Evolutionary conservation across 2,797 vertebrate genomes (phyloP).

Genomic region (Acipenser ruthenus): DNA sequence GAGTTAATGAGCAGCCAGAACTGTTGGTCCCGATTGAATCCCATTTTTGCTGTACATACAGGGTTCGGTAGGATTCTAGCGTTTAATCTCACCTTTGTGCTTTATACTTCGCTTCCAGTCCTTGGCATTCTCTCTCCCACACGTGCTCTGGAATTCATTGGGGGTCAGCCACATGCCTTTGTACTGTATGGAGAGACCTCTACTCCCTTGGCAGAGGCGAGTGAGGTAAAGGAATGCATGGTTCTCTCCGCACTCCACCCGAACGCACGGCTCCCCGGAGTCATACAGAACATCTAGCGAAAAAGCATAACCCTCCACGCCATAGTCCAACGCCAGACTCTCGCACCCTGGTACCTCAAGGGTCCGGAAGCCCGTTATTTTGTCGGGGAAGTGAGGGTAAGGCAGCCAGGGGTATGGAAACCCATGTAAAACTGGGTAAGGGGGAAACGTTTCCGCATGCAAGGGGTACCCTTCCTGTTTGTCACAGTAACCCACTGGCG

Average conservation of each 20-base stretch:
- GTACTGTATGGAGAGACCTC: conserved; percentile 68
- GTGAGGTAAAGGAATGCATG: conserved; percentile 63
- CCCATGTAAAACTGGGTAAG: too few species aligned
- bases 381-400: too few species aligned
- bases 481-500: conserved; percentile 42
- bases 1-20: too few species aligned
- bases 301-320: background rate
- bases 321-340: background rate
- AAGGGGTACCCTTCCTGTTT: conserved; percentile 65
- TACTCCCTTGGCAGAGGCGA: conserved; percentile 68
- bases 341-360: too few species aligned
- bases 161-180: conserved; percentile 67
- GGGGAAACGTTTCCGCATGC: conserved; percentile 38
- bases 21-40: too few species aligned
- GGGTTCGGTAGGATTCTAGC: too few species aligned
- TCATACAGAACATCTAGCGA: conserved; percentile 25
- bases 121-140: conserved; percentile 68
- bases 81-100: conserved; percentile 53
- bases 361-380: too few species aligned
- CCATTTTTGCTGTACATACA: background rate
- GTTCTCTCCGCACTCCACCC: conserved; percentile 70
- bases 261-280: conserved; percentile 63
- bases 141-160: conserved; percentile 70
- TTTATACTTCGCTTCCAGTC: conserved; percentile 70
- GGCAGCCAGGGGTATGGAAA: too few species aligned